Evolutionary conservation across 2,888 invertebrate species (phyloP).

Genomic region (Drosophila tripunctata): DNA sequence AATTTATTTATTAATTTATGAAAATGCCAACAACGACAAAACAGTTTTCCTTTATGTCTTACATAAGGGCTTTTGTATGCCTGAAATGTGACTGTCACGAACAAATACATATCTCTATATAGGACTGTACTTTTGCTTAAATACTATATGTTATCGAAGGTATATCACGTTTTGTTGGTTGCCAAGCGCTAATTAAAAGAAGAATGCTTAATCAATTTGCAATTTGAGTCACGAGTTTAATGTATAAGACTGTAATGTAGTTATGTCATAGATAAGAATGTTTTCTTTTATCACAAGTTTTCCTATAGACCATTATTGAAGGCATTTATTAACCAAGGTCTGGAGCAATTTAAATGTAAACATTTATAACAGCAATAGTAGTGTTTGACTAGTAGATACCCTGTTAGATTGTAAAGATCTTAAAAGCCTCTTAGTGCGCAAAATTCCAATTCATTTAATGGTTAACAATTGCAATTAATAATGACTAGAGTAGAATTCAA

Average conservation of each 20-base stretch:
- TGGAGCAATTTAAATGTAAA: constrained; percentile 15
- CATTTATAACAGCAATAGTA: not conserved
- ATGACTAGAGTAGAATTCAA: not conserved
- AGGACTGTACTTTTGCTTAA: not conserved
- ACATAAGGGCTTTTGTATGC: constrained; percentile 15
- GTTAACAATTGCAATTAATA: not conserved
- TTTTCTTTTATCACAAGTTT: constrained; percentile 27
- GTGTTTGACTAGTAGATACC: not conserved
- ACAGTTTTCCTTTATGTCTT: constrained; percentile 1
- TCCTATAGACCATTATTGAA: not conserved
- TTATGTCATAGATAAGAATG: constrained; percentile 23
- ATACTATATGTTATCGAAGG: not conserved
- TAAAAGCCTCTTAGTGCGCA: not conserved
- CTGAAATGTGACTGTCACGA: not conserved
- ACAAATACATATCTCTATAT: not conserved
- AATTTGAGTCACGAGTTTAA: constrained; percentile 18
- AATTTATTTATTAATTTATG: constrained; percentile 32
- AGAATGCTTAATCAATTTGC: constrained; percentile 9
- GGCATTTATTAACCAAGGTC: constrained; percentile 33
- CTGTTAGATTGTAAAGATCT: not conserved
- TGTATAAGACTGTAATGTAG: not conserved
- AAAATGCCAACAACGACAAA: constrained; percentile 18
- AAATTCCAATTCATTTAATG: not conserved
- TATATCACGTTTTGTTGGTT: constrained; percentile 26
- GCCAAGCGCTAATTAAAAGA: constrained; percentile 11